These are phyloP conservation scores for Paradoxurus hermaphroditus DNA, from an alignment of 2,113 vertebrate species.

Conservation along the genomic window DNA sequence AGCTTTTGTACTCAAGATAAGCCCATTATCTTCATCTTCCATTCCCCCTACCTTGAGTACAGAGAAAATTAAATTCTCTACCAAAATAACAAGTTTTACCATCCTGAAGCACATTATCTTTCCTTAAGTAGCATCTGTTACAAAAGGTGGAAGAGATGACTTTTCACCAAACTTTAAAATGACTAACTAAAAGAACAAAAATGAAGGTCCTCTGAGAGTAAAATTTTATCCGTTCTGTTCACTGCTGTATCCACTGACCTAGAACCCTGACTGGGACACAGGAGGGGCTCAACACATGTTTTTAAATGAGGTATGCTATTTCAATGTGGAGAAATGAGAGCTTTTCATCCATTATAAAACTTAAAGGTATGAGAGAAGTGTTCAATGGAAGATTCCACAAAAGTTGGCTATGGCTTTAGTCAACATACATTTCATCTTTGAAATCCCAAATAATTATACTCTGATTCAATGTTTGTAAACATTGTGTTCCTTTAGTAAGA, in stretches of 20 bases:
- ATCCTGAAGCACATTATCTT: neutral
- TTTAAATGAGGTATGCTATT: neutral
- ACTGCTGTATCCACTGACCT: neutral
- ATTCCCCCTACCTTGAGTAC: neutral
- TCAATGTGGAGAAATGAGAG: neutral
- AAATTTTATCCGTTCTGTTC: neutral
- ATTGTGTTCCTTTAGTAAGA: neutral
- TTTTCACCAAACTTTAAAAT: conserved; percentile 2
- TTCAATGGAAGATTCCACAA: neutral
- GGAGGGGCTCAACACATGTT: neutral
- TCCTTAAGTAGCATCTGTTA: neutral
- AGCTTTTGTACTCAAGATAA: neutral
- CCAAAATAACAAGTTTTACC: neutral
- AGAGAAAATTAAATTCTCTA: neutral
- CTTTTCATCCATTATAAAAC: neutral
- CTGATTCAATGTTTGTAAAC: neutral
- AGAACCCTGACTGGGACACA: neutral
- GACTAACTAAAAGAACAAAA: neutral
- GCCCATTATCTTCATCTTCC: neutral
- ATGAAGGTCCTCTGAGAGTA: neutral
- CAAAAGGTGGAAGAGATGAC: neutral
- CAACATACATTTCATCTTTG: conserved; percentile 4
- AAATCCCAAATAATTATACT: conserved; percentile 31
- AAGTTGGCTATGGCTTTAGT: neutral
- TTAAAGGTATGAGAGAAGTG: neutral